Percentiles rank a stretch among this genome's conserved stretches.
Conservation (phyloP, 2,797 vertebrate species). For the Alectoris magna region DNA sequence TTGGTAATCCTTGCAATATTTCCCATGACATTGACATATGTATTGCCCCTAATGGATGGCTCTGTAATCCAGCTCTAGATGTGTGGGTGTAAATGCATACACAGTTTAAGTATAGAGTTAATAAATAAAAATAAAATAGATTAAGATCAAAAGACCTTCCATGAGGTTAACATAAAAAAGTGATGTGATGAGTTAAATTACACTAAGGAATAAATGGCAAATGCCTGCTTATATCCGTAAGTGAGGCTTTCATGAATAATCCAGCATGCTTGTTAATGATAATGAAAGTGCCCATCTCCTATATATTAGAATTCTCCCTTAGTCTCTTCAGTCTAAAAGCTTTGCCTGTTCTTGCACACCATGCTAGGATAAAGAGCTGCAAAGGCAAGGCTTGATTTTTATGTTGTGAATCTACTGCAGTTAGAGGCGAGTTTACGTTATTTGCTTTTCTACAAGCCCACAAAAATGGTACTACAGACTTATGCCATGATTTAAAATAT, state of each 20-base stretch:
- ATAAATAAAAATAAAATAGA: conserved; percentile 45
- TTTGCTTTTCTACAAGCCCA: not conserved
- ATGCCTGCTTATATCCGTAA: conserved; percentile 20
- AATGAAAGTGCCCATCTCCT: conserved; percentile 7
- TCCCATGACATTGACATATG: not conserved
- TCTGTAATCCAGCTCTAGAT: not conserved
- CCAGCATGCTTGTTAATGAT: conserved; percentile 30
- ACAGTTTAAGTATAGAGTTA: not conserved
- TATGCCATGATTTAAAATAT: not conserved
- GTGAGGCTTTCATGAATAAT: conserved; percentile 48
- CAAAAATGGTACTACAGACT: not conserved
- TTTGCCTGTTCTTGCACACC: conserved; percentile 5
- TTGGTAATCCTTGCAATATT: not conserved
- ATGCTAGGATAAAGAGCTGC: not conserved
- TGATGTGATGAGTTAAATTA: conserved; percentile 34
- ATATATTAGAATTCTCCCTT: conserved; percentile 11
- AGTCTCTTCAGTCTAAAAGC: conserved; percentile 13
- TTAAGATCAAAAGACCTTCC: conserved; percentile 43
- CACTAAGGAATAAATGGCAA: conserved; percentile 41
- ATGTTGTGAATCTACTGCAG: not conserved
- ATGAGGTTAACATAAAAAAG: conserved; percentile 36
- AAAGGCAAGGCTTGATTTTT: conserved; percentile 30
- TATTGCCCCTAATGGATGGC: not conserved
- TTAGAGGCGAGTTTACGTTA: conserved; percentile 3
- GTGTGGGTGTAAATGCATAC: not conserved